These are phyloP conservation scores for Talpa occidentalis DNA, from an alignment of 2,113 vertebrate genomes.

Conservation along the genomic window DNA sequence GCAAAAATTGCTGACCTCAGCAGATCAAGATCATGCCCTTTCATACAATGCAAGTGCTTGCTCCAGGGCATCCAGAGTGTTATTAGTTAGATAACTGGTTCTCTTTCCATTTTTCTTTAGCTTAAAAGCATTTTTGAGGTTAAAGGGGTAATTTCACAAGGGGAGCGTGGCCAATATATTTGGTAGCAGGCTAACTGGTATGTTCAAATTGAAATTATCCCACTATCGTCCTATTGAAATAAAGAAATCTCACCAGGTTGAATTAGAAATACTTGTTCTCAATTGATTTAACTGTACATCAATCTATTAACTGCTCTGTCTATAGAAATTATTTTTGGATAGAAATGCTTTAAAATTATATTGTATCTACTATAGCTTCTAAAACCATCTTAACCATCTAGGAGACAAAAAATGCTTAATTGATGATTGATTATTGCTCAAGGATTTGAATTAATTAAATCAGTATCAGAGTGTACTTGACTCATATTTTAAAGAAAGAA, in stretches of 20 bases:
- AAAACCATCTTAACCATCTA: neutral
- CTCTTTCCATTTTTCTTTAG: neutral
- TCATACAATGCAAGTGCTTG: neutral
- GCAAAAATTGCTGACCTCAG: neutral
- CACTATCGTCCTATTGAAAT: neutral
- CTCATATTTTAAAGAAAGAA: conserved; percentile 15
- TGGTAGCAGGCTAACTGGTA: neutral
- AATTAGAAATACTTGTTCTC: neutral
- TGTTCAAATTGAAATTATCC: neutral
- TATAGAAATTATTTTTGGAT: neutral
- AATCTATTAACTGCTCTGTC: neutral
- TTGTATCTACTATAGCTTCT: neutral
- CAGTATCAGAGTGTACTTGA: neutral
- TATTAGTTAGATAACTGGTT: neutral
- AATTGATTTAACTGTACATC: neutral
- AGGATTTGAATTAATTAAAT: conserved; percentile 13
- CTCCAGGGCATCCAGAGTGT: neutral
- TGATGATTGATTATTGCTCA: neutral
- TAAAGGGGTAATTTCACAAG: neutral
- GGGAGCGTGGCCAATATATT: neutral
- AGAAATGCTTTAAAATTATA: neutral
- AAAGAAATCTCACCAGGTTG: neutral
- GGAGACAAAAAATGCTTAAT: neutral
- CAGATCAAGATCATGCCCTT: neutral
- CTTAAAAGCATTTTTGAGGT: neutral